Percentiles rank a stretch among this genome's conserved stretches.
phyloP scores from a whole-genome alignment of 2,113 vertebrate genomes.

The Calypte anna region DNA sequence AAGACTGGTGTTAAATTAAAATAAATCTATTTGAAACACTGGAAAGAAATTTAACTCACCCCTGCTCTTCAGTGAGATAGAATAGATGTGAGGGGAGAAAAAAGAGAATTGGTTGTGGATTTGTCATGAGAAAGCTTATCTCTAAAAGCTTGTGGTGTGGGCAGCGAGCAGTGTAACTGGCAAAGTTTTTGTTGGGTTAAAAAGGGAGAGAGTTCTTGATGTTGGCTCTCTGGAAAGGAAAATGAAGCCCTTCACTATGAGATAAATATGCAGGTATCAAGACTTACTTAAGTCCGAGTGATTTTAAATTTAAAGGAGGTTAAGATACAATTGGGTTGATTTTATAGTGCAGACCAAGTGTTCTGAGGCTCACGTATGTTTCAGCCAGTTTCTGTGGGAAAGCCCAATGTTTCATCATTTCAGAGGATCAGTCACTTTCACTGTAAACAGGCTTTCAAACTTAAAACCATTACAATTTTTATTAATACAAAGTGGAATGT shows the following conservation, averaged over 20 bases:
- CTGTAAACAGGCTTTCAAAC: not conserved
- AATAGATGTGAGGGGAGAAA: not conserved
- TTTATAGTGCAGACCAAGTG: not conserved
- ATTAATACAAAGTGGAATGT: not conserved
- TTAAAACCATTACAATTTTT: not conserved
- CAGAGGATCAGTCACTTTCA: not conserved
- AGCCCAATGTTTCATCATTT: not conserved
- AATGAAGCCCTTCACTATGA: not conserved
- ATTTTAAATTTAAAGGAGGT: not conserved
- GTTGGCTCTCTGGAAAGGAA: not conserved
- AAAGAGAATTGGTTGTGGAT: not conserved
- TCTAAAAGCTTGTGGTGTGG: not conserved
- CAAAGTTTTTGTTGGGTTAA: not conserved
- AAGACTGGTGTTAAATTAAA: not conserved
- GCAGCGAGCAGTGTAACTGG: not conserved
- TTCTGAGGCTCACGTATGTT: not conserved
- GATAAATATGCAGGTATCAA: not conserved
- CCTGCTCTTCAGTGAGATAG: not conserved
- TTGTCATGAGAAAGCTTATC: not conserved
- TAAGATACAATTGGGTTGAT: fast-evolving
- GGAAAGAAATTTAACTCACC: not conserved
- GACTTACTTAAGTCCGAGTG: not conserved
- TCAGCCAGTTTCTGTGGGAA: not conserved
- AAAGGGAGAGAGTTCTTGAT: not conserved
- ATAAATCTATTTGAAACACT: not conserved